Evolutionary conservation across 2,888 invertebrate species (phyloP).

Genomic region (Encarsia formosa): DNA sequence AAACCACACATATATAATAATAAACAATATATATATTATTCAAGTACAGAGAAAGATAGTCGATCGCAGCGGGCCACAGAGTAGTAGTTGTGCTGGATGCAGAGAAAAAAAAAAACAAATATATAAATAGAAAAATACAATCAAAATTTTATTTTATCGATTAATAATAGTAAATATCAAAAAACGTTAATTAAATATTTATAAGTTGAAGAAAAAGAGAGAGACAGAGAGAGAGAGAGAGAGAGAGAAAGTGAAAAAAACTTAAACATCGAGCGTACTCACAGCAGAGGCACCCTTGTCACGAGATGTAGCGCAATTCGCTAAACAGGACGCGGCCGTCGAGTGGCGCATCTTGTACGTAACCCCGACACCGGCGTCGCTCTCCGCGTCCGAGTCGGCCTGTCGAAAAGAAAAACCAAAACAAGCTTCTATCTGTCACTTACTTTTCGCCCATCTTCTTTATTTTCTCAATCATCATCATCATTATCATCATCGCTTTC

Average conservation of each 20-base stretch:
- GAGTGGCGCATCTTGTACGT: constrained; percentile 59
- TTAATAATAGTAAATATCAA: background rate
- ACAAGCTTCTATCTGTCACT: constrained; percentile 47
- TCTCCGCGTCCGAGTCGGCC: constrained; percentile 50
- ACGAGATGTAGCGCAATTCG: constrained; percentile 47
- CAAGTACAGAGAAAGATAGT: constrained; percentile 35
- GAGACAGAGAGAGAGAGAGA: background rate
- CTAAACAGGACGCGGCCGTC: constrained; percentile 50
- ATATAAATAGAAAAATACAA: background rate
- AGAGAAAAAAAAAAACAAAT: constrained; percentile 25
- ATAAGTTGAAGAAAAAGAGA: background rate
- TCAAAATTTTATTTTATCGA: background rate
- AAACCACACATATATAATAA: background rate
- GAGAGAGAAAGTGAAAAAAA: constrained; percentile 7
- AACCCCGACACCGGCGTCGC: constrained; percentile 62
- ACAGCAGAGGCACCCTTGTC: constrained; percentile 50
- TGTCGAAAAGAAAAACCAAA: constrained; percentile 40
- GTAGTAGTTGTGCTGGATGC: constrained; percentile 28
- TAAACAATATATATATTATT: constrained; percentile 27
- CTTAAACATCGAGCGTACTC: constrained; percentile 41
- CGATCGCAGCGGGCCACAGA: constrained; percentile 28
- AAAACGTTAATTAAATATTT: constrained; percentile 1
- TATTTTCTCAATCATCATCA: background rate
- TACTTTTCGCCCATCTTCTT: constrained; percentile 12
- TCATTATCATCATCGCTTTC: background rate